These are phyloP conservation scores for Andinoacara biseriatus DNA, from an alignment of 2,113 vertebrate species.

Conservation along the genomic window DNA sequence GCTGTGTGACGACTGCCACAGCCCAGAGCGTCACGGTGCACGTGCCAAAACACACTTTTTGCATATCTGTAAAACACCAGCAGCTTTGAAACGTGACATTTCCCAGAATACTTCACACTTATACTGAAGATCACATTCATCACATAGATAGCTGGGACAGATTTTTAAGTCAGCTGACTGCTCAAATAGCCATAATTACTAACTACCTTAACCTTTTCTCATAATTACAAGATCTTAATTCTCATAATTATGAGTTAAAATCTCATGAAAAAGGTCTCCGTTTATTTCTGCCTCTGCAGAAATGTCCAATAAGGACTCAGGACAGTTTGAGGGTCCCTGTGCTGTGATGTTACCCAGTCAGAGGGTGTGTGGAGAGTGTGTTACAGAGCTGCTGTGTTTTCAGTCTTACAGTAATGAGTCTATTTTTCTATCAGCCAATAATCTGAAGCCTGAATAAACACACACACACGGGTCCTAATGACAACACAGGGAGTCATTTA, in stretches of 20 bases:
- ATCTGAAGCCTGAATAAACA: slow-evolving; percentile 46
- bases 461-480: slow-evolving; percentile 11
- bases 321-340: not conserved
- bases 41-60: not conserved
- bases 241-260: not conserved
- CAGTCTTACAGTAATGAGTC: slow-evolving; percentile 31
- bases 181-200: not conserved
- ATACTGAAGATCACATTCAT: not conserved
- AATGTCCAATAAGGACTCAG: not conserved
- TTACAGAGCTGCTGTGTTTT: slow-evolving; percentile 38
- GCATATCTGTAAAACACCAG: not conserved
- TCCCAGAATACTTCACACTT: not conserved
- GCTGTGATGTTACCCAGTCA: not conserved
- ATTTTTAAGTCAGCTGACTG: not conserved
- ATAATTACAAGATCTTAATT: not conserved
- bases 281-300: not conserved
- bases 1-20: not conserved
- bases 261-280: not conserved
- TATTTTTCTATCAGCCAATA: slow-evolving; percentile 50
- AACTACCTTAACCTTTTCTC: not conserved
- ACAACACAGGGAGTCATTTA: slow-evolving; percentile 41
- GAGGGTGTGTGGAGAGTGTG: not conserved
- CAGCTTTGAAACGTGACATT: not conserved
- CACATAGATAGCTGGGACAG: not conserved
- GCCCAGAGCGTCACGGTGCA: not conserved